Evolutionary conservation across 1,140 invertebrate species (phyloP).

Genomic region (Orchesella cincta): DNA sequence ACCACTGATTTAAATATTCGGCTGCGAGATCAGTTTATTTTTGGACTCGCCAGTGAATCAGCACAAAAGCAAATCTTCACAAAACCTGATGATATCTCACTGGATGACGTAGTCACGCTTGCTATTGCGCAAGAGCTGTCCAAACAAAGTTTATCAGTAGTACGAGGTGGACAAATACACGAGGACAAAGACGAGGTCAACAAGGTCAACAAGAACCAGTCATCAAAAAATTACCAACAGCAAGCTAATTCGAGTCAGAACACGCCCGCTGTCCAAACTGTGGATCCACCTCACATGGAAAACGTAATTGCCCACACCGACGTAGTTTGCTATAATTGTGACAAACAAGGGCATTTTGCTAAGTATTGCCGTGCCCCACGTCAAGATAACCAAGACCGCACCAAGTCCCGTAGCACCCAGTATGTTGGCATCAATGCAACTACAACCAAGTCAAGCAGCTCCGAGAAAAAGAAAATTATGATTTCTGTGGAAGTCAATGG

Average conservation of each 20-base stretch:
- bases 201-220: too few species aligned
- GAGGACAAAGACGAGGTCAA: not conserved
- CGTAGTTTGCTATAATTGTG: not conserved
- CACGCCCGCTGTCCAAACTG: not conserved
- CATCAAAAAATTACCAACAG: too few species aligned
- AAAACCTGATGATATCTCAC: conserved; percentile 4
- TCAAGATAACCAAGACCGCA: too few species aligned
- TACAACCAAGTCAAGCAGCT: not conserved
- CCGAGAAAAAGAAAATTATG: not conserved
- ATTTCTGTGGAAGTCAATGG: not conserved
- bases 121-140: conserved; percentile 7
- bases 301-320: conserved; percentile 15
- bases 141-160: not conserved
- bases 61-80: conserved; percentile 12
- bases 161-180: not conserved
- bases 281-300: not conserved
- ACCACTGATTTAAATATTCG: conserved; percentile 33
- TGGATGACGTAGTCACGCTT: not conserved
- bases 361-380: not conserved
- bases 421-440: not conserved
- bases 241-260: too few species aligned
- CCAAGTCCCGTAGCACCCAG: too few species aligned
- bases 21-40: conserved; percentile 45
- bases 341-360: conserved; percentile 18
- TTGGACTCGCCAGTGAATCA: conserved; percentile 35